phyloP scores from a whole-genome alignment of 2,113 vertebrate species.

The Saguinus imperator region DNA sequence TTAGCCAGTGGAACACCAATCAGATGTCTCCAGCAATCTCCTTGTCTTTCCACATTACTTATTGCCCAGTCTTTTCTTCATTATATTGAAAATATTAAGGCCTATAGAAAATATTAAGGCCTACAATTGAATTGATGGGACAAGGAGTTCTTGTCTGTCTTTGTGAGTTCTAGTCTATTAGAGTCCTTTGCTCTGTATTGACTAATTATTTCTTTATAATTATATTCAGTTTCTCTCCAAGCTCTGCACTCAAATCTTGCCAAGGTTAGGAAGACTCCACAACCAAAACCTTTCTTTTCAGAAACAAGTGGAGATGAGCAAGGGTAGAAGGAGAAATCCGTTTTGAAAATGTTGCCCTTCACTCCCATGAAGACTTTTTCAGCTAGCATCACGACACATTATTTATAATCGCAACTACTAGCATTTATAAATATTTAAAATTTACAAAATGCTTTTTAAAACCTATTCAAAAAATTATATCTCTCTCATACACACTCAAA shows the following conservation, averaged over 20 bases:
- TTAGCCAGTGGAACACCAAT: background rate
- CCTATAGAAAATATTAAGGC: background rate
- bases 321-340: background rate
- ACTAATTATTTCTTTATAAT: background rate
- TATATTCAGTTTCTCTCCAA: background rate
- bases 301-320: background rate
- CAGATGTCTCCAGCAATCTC: background rate
- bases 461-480: background rate
- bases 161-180: background rate
- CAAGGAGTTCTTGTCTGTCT: background rate
- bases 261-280: background rate
- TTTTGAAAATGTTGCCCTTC: background rate
- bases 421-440: background rate
- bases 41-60: background rate
- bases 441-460: background rate
- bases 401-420: background rate
- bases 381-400: background rate
- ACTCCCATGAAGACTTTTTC: background rate
- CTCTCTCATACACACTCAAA: fast-evolving
- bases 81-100: background rate
- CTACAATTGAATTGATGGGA: background rate
- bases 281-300: background rate
- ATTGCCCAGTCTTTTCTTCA: background rate
- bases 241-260: background rate
- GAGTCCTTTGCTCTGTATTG: background rate